phyloP scores from a whole-genome alignment of 2,888 invertebrate species.

The Fragum sueziense region DNA sequence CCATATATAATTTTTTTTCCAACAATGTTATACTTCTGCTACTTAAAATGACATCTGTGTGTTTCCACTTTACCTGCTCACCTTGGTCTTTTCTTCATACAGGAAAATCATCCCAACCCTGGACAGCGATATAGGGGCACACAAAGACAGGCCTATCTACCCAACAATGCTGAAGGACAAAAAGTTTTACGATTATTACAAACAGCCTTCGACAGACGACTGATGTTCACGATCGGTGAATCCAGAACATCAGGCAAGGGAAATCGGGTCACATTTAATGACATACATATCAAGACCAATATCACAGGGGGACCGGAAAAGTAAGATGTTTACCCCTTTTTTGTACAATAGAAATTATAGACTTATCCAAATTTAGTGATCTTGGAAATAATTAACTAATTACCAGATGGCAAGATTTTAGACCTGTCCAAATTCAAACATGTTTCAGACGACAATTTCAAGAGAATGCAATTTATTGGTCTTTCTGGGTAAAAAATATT shows the following conservation, averaged over 20 bases:
- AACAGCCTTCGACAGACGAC: constrained; percentile 68
- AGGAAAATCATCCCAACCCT: constrained; percentile 69
- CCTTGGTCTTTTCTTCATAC: neutral
- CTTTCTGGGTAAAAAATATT: too few species aligned
- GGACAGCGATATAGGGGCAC: constrained; percentile 66
- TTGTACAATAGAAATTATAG: neutral
- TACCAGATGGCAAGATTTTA: too few species aligned
- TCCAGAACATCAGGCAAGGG: constrained; percentile 73
- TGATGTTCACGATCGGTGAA: constrained; percentile 75
- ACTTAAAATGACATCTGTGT: too few species aligned
- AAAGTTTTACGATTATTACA: constrained; percentile 63
- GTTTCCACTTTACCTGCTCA: too few species aligned
- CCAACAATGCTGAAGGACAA: constrained; percentile 69
- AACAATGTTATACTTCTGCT: too few species aligned
- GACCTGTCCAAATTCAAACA: too few species aligned
- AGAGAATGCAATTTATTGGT: too few species aligned
- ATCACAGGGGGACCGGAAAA: neutral
- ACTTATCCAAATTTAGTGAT: too few species aligned
- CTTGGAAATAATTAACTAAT: too few species aligned
- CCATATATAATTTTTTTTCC: too few species aligned
- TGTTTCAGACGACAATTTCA: too few species aligned
- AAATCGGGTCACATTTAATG: constrained; percentile 47
- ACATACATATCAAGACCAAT: constrained; percentile 69
- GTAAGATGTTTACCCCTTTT: neutral
- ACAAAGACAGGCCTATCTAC: constrained; percentile 69